Percentiles rank a stretch among this genome's conserved stretches.
Conservation (phyloP, 2,797 vertebrate species). For the Acrossocheilus wenchowensis region DNA sequence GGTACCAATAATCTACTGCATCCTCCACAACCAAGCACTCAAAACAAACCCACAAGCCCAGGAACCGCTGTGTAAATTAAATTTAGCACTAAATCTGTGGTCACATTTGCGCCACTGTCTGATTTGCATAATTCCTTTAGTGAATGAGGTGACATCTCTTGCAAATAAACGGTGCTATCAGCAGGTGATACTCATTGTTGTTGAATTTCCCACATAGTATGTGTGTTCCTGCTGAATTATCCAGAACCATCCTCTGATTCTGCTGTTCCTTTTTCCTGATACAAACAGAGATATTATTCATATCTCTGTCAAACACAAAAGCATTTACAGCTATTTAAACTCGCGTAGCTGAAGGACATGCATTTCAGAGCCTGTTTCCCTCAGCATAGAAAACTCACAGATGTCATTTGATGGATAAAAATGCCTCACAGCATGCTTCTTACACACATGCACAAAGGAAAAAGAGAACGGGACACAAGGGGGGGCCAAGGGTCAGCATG, state of each 20-base stretch:
- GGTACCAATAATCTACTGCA: background rate
- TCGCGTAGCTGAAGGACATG: slow-evolving; percentile 27
- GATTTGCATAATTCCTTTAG: slow-evolving; percentile 30
- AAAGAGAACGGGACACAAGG: background rate
- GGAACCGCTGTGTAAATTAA: background rate
- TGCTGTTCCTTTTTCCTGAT: slow-evolving; percentile 9
- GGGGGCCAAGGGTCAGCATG: background rate
- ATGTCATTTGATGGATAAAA: slow-evolving; percentile 55
- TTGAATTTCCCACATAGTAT: background rate
- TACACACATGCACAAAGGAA: slow-evolving; percentile 23
- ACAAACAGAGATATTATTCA: slow-evolving; percentile 22
- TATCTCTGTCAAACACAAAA: slow-evolving; percentile 20
- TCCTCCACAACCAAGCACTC: background rate
- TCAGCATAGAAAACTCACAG: slow-evolving; percentile 39
- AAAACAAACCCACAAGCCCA: background rate
- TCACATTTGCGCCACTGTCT: background rate
- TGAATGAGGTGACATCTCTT: background rate
- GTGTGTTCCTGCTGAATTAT: background rate
- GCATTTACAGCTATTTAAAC: slow-evolving; percentile 34
- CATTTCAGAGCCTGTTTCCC: slow-evolving; percentile 41
- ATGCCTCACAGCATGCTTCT: slow-evolving; percentile 46
- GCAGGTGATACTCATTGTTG: slow-evolving; percentile 10
- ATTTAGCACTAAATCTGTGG: background rate
- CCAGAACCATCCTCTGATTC: background rate
- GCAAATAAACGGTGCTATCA: slow-evolving; percentile 6